Percentiles rank a stretch among this genome's conserved stretches.
These are phyloP conservation scores for Ryuthela nishihirai DNA, from an alignment of 2,888 invertebrate species.

Conservation along the genomic window DNA sequence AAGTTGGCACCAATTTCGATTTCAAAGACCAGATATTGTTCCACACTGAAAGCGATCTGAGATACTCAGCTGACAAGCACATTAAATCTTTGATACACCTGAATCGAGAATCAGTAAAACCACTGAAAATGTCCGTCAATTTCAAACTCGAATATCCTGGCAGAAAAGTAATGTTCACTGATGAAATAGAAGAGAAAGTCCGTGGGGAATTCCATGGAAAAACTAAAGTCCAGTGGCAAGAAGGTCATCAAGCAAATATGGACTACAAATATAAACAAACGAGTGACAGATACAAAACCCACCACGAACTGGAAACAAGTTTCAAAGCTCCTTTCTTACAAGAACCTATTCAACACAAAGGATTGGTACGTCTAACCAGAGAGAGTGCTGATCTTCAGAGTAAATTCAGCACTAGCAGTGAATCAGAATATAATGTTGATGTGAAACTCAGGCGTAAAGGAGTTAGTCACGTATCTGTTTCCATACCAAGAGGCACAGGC, in stretches of 20 bases:
- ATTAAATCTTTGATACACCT: constrained; percentile 6
- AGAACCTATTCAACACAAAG: constrained; percentile 20
- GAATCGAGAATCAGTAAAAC: constrained; percentile 12
- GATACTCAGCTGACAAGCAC: constrained; percentile 20
- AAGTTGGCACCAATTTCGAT: constrained; percentile 1
- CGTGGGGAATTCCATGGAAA: constrained; percentile 13
- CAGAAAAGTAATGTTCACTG: constrained; percentile 11
- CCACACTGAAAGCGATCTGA: constrained; percentile 15
- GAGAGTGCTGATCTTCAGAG: constrained; percentile 13
- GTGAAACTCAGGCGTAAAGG: constrained; percentile 9
- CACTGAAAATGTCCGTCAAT: constrained; percentile 20
- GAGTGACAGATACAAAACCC: constrained; percentile 7
- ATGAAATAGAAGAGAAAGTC: constrained; percentile 20
- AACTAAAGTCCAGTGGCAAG: constrained; percentile 16
- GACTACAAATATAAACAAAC: constrained; percentile 16
- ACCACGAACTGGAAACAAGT: constrained; percentile 30
- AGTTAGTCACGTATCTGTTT: constrained; percentile 2
- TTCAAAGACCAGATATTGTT: constrained; percentile 1
- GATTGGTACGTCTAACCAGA: constrained; percentile 1
- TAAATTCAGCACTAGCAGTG: constrained; percentile 2
- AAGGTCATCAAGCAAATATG: constrained; percentile 5
- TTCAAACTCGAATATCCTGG: constrained; percentile 14
- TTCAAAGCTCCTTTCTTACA: constrained; percentile 6
- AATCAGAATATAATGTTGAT: constrained; percentile 9
- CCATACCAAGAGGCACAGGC: constrained; percentile 11